Base-by-base conservation (phyloP, 2,113 vertebrate species). In the Hydrolagus affinis region DNA sequence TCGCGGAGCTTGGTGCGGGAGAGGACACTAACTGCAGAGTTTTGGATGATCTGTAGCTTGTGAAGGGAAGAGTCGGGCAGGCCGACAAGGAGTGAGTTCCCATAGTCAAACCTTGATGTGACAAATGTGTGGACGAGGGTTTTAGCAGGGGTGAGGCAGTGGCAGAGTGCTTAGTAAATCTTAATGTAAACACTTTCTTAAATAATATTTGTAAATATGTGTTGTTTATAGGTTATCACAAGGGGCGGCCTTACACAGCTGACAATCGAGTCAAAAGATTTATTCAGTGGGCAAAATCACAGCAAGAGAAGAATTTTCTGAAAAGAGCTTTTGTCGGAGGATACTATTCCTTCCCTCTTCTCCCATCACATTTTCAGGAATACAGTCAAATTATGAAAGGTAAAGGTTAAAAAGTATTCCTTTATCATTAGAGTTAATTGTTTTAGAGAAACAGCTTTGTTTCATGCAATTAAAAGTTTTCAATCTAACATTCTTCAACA, bases 201-300 rank as follows among this genome's bases (percentile, higher is more conserved):
- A 62, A 15, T 62, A 78, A 78, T 44, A 44, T 62, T 78, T 78
- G 76, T 78, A 7, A 78, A 78, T 44, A 78, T 60, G 25, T 78
- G 25, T 75, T 85, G 87, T 85, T 86, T 0, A 86, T 86, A 97
- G 94, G 93, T 76, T 92, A 92, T 88, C 96, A 96, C 90, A 95
- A 93, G 89, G 93, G 92, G 70, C 95, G 96, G 86, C 95, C 94
- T 0, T 97, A 96, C 85, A 91, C 91, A 85, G 92, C 87, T 6
- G 92, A 96, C 74, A 85, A 89, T 56, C 95, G 90, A 88, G 96
- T 97, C 85, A 95, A 93, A 90, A 94, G 87, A 32, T 96, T 97
- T 89, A 94, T 97, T 89, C 91, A 93, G 32, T 97, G 96, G 96
- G 93, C 89, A n/a, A 96, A 95, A 90, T 94, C 90, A 1, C 93